phyloP scores from a whole-genome alignment of 2,113 vertebrate species.

The Danionella cerebrum region DNA sequence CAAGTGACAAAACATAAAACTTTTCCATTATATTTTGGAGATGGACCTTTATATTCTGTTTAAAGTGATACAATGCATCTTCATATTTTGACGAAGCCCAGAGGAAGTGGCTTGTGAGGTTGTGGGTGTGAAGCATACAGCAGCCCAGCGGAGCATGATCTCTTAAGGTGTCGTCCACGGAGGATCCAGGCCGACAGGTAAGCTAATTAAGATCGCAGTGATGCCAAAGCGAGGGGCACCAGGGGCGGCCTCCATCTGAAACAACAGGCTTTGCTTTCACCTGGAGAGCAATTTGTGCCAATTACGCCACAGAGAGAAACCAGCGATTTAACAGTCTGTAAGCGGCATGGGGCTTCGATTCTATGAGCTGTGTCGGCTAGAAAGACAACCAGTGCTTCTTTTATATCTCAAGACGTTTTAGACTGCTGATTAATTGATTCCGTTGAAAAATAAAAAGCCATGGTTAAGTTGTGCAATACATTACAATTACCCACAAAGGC shows the following conservation, averaged over 20 bases:
- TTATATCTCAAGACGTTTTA: constrained; percentile 5
- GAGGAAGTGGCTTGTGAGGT: background rate
- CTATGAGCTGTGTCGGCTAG: background rate
- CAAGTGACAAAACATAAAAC: too few species aligned
- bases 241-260: constrained; percentile 54
- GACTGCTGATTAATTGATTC: constrained; percentile 14
- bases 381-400: constrained; percentile 2
- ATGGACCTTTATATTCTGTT: background rate
- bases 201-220: constrained; percentile 66
- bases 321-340: constrained; percentile 73
- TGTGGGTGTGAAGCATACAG: constrained; percentile 52
- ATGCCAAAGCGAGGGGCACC: constrained; percentile 56
- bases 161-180: constrained; percentile 53
- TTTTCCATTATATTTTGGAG: too few species aligned
- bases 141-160: constrained; percentile 61
- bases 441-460: background rate
- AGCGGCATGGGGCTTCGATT: constrained; percentile 64
- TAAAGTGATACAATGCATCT: background rate
- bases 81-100: background rate
- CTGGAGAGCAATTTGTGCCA: constrained; percentile 75
- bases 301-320: constrained; percentile 73
- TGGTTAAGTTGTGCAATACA: background rate
- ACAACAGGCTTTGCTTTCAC: constrained; percentile 74
- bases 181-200: constrained; percentile 53
- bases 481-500: background rate